phyloP scores from a whole-genome alignment of 2,797 vertebrate species.

The Carcharodon carcharias region DNA sequence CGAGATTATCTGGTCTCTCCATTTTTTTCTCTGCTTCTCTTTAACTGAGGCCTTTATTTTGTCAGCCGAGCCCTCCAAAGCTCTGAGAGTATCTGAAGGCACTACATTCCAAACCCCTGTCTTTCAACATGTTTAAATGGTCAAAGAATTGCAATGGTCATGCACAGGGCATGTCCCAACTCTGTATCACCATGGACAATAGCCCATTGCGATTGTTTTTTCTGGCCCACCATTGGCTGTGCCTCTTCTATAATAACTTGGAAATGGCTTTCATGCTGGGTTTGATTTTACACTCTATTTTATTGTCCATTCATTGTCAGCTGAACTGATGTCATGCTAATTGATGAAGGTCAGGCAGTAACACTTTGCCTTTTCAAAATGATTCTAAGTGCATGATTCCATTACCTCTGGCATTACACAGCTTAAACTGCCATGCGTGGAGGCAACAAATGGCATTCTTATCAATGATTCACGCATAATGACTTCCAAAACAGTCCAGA shows the following conservation, averaged over 20 bases:
- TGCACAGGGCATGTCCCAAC: neutral
- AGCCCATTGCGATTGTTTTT: neutral
- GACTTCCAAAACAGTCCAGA: neutral
- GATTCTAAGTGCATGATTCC: neutral
- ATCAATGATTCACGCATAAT: neutral
- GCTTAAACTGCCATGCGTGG: neutral
- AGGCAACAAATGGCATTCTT: neutral
- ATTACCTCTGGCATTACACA: neutral
- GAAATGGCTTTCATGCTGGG: neutral
- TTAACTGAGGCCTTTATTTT: neutral
- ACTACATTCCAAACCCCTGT: neutral
- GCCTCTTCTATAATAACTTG: neutral
- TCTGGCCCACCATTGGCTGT: too few relatives aligned
- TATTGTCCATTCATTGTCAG: too few relatives aligned
- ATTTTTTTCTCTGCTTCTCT: neutral
- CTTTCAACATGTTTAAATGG: neutral
- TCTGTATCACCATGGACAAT: neutral
- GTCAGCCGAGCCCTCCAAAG: neutral
- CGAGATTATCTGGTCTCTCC: neutral
- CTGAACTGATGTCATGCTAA: neutral
- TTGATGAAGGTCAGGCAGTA: neutral
- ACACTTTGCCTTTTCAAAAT: neutral
- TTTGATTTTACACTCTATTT: neutral
- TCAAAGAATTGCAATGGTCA: neutral
- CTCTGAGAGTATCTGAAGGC: neutral